Evolutionary conservation across 2,113 vertebrate genomes (phyloP), one percentile per base, ranked within the genome.

Genomic region (Saccopteryx leptura): DNA sequence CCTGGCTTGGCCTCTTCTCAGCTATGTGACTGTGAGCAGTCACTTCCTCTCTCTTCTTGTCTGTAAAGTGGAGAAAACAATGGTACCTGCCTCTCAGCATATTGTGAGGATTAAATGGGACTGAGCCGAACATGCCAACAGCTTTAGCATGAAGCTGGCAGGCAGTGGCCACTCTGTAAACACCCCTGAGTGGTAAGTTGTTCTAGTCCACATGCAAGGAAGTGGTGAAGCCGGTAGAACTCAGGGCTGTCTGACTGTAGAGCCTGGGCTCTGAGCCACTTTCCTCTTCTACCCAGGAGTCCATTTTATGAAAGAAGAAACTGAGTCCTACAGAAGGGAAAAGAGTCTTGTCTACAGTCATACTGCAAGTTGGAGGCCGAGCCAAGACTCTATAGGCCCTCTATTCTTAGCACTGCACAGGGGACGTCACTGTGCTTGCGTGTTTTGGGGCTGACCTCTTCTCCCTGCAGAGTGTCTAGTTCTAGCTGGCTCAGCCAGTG

Each of bases 341-440:
- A 52, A 31, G 48, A 61, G 82, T 28, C 23, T 33, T 48, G 60
- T 76, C 13, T 86, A 4, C 71, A 21, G 13, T 68, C 58, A 3
- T 9, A 24, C 23, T 82, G 48, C 52, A 39, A 61, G 50, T 21
- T 39, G 78, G 54, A 8, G 39, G 56, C 74, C 33, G 60, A 50
- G 46, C 24, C 71, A 24, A 7, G 11, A 8, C 17, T 13, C 13
- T 13, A 39, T 8, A 61, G 78, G 68, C 69, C 19, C 33, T 56
- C 33, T 15, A 0, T 9, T 68, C 56, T 65, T 19, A 26, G 69
- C 23, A 3, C 10, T 12, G 54, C 9, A 0, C 0, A 0, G 15
- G 28, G n/a, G 65, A 52, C 15, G 63, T 48, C 28, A 8, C 13
- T 24, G 1, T 23, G n/a, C 23, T 48, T 23, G 28, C 31, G 50